phyloP scores from a whole-genome alignment of 2,797 vertebrate species.

The Amblyraja radiata region DNA sequence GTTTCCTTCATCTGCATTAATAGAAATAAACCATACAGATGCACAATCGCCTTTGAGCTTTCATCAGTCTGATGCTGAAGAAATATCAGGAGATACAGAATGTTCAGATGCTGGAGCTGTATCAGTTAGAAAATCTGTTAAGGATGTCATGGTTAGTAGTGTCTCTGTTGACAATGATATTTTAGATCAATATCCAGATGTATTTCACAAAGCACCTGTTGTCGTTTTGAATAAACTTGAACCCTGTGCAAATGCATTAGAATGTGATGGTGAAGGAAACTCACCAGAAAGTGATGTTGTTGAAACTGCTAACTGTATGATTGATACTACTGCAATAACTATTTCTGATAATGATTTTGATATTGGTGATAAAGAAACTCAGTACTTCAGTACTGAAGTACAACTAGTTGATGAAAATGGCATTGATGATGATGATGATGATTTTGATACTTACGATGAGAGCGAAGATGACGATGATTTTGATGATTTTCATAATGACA shows the following conservation, averaged over 20 bases:
- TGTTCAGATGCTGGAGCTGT: conserved; percentile 54
- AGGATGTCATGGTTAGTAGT: conserved; percentile 56
- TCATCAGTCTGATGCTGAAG: conserved; percentile 49
- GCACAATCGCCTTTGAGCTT: not conserved
- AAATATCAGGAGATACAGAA: conserved; percentile 58
- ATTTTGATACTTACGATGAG: conserved; percentile 55
- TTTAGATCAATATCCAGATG: conserved; percentile 73
- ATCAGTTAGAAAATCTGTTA: conserved; percentile 60
- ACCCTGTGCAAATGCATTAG: conserved; percentile 66
- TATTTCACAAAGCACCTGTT: conserved; percentile 75
- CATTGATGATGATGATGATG: conserved; percentile 39
- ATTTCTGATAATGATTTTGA: conserved; percentile 46
- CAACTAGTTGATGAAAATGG: conserved; percentile 54
- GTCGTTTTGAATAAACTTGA: conserved; percentile 76
- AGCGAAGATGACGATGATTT: conserved; percentile 70
- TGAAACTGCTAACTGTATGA: conserved; percentile 69
- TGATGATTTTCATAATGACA: conserved; percentile 58
- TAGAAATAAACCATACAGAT: conserved; percentile 14
- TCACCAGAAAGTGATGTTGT: conserved; percentile 62
- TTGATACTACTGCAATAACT: conserved; percentile 46
- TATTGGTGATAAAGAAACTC: conserved; percentile 48
- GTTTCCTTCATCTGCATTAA: conserved; percentile 3
- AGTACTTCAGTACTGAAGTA: conserved; percentile 45
- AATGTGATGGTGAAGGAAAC: conserved; percentile 64
- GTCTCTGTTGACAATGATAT: conserved; percentile 57